Evolutionary conservation across 2,888 invertebrate species (phyloP).

Genomic region (Ptilodon capucinus): DNA sequence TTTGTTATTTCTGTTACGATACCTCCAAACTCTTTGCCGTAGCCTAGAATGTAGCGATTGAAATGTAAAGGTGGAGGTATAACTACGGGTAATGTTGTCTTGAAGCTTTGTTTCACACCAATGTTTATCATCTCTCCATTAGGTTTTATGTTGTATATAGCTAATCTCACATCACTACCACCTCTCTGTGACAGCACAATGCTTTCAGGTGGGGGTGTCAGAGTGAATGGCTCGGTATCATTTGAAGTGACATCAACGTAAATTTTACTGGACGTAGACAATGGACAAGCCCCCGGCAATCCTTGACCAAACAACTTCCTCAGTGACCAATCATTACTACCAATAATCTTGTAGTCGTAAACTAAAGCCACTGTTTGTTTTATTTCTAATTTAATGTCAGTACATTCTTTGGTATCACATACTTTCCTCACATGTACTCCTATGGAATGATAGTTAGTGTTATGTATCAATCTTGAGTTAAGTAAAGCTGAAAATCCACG

Average conservation of each 20-base stretch:
- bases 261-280: constrained; percentile 89
- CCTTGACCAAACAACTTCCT: constrained; percentile 94
- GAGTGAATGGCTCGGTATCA: constrained; percentile 82
- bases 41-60: constrained; percentile 92
- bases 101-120: constrained; percentile 80
- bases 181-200: constrained; percentile 85
- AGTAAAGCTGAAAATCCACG: constrained; percentile 93
- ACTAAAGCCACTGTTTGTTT: constrained; percentile 94
- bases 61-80: constrained; percentile 87
- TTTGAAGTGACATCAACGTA: constrained; percentile 90
- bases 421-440: constrained; percentile 92
- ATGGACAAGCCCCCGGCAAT: constrained; percentile 90
- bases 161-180: constrained; percentile 85
- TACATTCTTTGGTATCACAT: constrained; percentile 85
- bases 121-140: constrained; percentile 86
- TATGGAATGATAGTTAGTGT: constrained; percentile 96
- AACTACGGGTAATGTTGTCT: constrained; percentile 75
- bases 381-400: constrained; percentile 87
- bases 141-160: constrained; percentile 86
- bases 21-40: constrained; percentile 95
- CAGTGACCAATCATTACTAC: constrained; percentile 91
- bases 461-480: constrained; percentile 95
- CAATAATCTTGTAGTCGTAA: constrained; percentile 89
- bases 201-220: constrained; percentile 84
- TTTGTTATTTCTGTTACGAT: constrained; percentile 93